Evolutionary conservation across 2,888 invertebrate genomes (phyloP).

Genomic region (Asteroscopus sphinx): DNA sequence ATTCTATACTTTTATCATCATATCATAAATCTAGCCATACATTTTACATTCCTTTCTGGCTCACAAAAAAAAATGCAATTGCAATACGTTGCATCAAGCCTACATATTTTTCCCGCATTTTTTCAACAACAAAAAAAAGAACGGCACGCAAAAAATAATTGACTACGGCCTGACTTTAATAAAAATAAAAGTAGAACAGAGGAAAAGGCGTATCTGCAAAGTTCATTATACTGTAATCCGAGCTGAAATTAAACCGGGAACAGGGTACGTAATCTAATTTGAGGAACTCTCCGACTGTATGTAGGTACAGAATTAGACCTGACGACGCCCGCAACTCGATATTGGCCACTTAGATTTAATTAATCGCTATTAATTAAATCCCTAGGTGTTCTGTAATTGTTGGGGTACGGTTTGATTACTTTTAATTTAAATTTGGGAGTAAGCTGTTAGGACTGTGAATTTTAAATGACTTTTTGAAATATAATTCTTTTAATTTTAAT

Average conservation of each 20-base stretch:
- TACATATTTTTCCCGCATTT: neutral
- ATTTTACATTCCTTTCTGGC: too few relatives aligned
- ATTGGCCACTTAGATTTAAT: slow-evolving; percentile 51
- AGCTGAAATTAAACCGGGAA: slow-evolving; percentile 60
- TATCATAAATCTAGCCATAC: too few relatives aligned
- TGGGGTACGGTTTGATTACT: slow-evolving; percentile 41
- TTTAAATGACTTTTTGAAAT: slow-evolving; percentile 1
- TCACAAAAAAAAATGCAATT: too few relatives aligned
- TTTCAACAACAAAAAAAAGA: slow-evolving; percentile 1
- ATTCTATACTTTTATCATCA: too few relatives aligned
- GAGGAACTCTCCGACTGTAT: slow-evolving; percentile 46
- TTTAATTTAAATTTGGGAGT: slow-evolving; percentile 39
- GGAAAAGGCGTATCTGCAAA: slow-evolving; percentile 40
- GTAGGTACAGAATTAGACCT: slow-evolving; percentile 33
- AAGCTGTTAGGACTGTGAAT: neutral
- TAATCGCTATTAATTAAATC: slow-evolving; percentile 53
- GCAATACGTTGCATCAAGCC: too few relatives aligned
- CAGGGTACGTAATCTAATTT: slow-evolving; percentile 57
- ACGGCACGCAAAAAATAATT: slow-evolving; percentile 14
- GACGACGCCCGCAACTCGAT: slow-evolving; percentile 51
- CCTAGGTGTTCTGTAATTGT: slow-evolving; percentile 41
- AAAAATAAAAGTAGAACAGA: slow-evolving; percentile 22
- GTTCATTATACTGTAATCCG: slow-evolving; percentile 62
- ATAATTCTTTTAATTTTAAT: too few relatives aligned
- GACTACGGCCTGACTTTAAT: slow-evolving; percentile 6